phyloP scores from a whole-genome alignment of 2,113 vertebrate genomes.

The Paramisgurnus dabryanus region DNA sequence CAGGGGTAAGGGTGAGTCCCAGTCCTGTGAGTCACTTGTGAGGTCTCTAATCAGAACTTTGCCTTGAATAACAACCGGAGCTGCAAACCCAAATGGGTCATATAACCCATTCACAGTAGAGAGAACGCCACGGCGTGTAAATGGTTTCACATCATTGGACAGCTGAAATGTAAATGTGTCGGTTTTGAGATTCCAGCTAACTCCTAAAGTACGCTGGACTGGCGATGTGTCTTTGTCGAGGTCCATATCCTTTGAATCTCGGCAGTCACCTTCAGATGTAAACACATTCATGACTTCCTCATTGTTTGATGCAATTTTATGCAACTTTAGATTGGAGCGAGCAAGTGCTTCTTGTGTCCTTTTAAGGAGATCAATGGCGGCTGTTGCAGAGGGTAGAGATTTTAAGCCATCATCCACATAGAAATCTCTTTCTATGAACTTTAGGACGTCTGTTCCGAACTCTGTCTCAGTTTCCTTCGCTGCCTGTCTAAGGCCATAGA shows the following conservation, averaged over 20 bases:
- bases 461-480: neutral
- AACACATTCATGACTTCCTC: slow-evolving; percentile 4
- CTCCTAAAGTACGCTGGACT: slow-evolving; percentile 8
- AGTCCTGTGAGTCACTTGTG: slow-evolving; percentile 1
- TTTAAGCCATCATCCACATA: slow-evolving; percentile 16
- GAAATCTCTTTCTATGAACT: slow-evolving; percentile 14
- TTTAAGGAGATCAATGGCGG: slow-evolving; percentile 5
- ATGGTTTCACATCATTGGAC: neutral
- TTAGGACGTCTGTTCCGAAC: neutral
- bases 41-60: slow-evolving; percentile 22
- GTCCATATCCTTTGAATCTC: neutral
- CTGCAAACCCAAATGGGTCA: slow-evolving; percentile 21
- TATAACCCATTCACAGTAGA: slow-evolving; percentile 31
- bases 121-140: neutral
- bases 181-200: neutral
- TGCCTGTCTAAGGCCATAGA: slow-evolving; percentile 29
- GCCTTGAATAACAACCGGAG: slow-evolving; percentile 2
- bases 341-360: neutral
- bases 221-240: neutral
- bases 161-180: slow-evolving; percentile 4
- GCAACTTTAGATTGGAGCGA: neutral
- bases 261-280: slow-evolving; percentile 4
- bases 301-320: slow-evolving; percentile 27
- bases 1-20: slow-evolving; percentile 24
- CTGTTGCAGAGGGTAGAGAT: neutral